Evolutionary conservation across 2,888 invertebrate genomes (phyloP).

Genomic region (Oegoconia quadripuncta): DNA sequence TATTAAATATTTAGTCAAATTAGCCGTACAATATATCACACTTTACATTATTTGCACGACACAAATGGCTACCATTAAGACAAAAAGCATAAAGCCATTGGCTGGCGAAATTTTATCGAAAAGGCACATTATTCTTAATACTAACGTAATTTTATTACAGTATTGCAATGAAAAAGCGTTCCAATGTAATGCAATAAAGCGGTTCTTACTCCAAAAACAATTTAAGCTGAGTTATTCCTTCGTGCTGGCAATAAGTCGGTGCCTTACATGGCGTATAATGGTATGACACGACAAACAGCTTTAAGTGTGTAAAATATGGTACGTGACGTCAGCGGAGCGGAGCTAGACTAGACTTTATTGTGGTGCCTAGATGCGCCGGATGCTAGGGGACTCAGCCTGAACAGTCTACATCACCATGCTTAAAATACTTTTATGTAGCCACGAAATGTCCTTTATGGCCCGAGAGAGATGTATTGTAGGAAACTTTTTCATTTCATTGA

Average conservation of each 20-base stretch:
- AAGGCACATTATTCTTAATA: constrained; percentile 48
- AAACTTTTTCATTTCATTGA: not conserved
- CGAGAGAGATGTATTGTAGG: not conserved
- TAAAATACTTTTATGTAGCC: constrained; percentile 31
- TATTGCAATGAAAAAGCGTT: constrained; percentile 57
- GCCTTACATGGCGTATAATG: constrained; percentile 76
- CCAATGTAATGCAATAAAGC: constrained; percentile 61
- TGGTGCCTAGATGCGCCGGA: constrained; percentile 56
- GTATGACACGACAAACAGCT: constrained; percentile 79
- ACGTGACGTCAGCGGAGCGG: constrained; percentile 67
- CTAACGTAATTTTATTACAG: constrained; percentile 49
- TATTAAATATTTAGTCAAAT: not conserved
- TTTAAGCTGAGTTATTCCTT: constrained; percentile 71
- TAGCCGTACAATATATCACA: constrained; percentile 31
- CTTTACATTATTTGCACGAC: constrained; percentile 37
- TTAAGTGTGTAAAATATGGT: constrained; percentile 77
- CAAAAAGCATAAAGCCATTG: constrained; percentile 38
- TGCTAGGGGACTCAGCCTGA: constrained; percentile 35
- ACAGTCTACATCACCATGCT: constrained; percentile 10
- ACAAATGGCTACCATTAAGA: constrained; percentile 49
- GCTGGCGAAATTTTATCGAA: constrained; percentile 37
- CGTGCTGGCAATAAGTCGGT: constrained; percentile 66
- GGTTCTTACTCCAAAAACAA: constrained; percentile 63
- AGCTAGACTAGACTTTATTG: constrained; percentile 59
- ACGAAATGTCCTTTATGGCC: constrained; percentile 19